Base-by-base conservation (phyloP, 2,888 invertebrate species). In the Hydrotaea cyrtoneurina region DNA sequence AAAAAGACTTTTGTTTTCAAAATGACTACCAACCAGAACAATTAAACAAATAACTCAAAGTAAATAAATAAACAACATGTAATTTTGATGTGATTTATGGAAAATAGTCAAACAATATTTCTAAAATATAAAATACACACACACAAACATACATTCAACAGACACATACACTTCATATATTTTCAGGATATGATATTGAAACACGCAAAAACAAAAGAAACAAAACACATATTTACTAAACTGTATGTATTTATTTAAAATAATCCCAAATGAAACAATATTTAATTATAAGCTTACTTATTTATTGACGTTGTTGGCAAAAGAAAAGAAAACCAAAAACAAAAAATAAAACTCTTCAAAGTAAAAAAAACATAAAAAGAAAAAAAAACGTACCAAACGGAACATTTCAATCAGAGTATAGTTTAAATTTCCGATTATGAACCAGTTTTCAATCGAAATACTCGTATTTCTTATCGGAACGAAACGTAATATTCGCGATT, bases 141-240 rank as follows among this genome's bases (percentile, higher is more conserved):
- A 66, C 23, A 57, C 2, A 53, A 53, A 57, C 57, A 66, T 15
- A 2, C 26, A 26, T 59, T 2, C 26, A 23, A 26, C 15, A 59
- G 5, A 62, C 26, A 21, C 15, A 31, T n/a, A n/a, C n/a, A 15
- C 59, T 21, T 66, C 11, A 79, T 82, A 85, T 85, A 81, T 85
- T 79, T 82, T 85, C 78, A 82, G 76, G 72, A 82, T 50, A 76
- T 59, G 75, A 78, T 81, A 84, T 81, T 78, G 71, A 80, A 66
- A 13, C 2, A 43, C 19, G 15, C 13, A 19, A n/a, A 57, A 53
- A 36, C 3, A 36, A 36, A 36, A 36, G 36, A 36, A 36, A 8
- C 3, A 36, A 3, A 36, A 36, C 3, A 57, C 36, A 39, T 69
- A 62, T 62, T 64, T 62, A 71, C 17, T 23, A 78, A 46, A 55